Base-by-base conservation (phyloP, 2,888 invertebrate species). In the Thymelicus lineola region DNA sequence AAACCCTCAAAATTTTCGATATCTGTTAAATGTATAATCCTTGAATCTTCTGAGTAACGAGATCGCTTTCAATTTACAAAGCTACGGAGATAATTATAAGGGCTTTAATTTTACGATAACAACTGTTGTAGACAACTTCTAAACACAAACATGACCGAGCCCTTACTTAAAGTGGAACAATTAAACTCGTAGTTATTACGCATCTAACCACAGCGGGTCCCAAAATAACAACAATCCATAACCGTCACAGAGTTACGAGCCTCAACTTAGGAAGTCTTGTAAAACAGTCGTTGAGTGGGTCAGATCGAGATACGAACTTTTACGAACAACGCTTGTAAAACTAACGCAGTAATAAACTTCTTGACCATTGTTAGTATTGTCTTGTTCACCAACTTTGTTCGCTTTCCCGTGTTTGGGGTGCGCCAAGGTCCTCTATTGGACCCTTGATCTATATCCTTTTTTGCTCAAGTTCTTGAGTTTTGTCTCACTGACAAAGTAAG, bases 311-410 rank as follows among this genome's bases (percentile, higher is more conserved):
- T 69, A 63, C 68, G 62, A 69, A 69, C 62, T 69, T 63, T 69
- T 69, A 69, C 62, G 62, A 57, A 46, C 66, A 38, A 60, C 36
- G 59, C 62, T 63, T 69, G 62, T 63, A 69, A 68, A 69, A 69
- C 68, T 69, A 69, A 69, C 57, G 46, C 58, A 38, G 68, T 58
- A 69, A 69, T 69, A 69, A 69, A 69, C 68, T 69, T 69, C 55
- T 55, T 17, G 55, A 17, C 36, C 62, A 69, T 69, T 69, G 68
- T 69, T 69, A 63, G 62, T 62, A 69, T 69, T 69, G 68, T 69
- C 61, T 62, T 62, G 57, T 63, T 69, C 62, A 48, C 62, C 57
- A 69, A 69, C 38, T 69, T 69, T 46, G 58, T 36, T 38, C 28
- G 14, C 55, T 28, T n/a, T 35, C 14, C 67, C 17, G 58, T 57